Percentiles rank a stretch among this genome's conserved stretches.
Conservation (phyloP, 2,888 invertebrate genomes). For the Tuta absoluta region DNA sequence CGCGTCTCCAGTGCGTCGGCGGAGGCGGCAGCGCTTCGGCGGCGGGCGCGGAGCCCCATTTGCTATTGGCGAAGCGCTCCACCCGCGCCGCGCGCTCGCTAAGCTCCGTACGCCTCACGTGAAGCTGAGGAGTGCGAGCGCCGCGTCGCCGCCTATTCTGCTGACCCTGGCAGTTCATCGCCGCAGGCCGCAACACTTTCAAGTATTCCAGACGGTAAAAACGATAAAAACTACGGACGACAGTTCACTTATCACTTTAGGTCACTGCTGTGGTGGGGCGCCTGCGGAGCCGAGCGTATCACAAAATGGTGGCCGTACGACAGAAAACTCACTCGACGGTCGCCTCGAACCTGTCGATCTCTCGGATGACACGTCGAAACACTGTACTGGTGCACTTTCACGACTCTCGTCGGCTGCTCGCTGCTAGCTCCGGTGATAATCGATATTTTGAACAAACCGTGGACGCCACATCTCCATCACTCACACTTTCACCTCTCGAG, state of each 20-base stretch:
- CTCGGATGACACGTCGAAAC: conserved; percentile 78
- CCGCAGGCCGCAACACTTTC: conserved; percentile 33
- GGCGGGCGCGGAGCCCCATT: conserved; percentile 91
- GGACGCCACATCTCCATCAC: conserved; percentile 79
- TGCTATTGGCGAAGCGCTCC: conserved; percentile 85
- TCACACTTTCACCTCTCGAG: conserved; percentile 77
- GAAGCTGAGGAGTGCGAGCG: conserved; percentile 47
- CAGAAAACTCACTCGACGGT: conserved; percentile 47
- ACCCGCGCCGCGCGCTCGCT: conserved; percentile 48
- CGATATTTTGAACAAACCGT: conserved; percentile 71
- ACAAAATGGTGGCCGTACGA: conserved; percentile 70
- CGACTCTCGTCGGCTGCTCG: conserved; percentile 72
- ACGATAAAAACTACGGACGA: conserved; percentile 33
- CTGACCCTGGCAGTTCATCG: conserved; percentile 58
- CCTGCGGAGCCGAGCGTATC: conserved; percentile 57
- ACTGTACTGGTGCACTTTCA: conserved; percentile 74
- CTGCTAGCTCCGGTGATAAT: conserved; percentile 78
- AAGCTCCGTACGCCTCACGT: conserved; percentile 30
- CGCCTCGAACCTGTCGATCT: conserved; percentile 76
- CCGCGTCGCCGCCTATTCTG: conserved; percentile 55
- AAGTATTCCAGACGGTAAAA: conserved; percentile 30
- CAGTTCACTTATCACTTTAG: conserved; percentile 60
- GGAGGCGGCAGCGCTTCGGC: conserved; percentile 90
- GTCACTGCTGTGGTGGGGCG: conserved; percentile 48
- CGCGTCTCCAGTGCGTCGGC: conserved; percentile 87